Conservation (phyloP, 1,140 invertebrate species). For the Zaprionus vittiger region DNA sequence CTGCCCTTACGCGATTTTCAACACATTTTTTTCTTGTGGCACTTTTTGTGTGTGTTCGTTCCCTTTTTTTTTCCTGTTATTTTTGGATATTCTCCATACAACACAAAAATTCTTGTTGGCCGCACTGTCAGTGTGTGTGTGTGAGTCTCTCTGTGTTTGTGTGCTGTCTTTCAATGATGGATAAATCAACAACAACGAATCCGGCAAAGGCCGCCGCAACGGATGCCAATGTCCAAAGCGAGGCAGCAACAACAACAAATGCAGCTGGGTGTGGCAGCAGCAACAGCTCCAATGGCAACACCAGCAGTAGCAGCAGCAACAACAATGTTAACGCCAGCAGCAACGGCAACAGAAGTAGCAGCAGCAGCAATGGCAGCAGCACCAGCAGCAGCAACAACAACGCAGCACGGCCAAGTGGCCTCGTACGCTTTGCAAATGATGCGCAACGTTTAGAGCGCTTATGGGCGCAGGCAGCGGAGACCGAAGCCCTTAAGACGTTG, state of each 20-base stretch:
- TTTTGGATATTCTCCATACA: constrained; percentile 8
- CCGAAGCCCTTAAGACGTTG: constrained; percentile 6
- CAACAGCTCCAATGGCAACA: constrained; percentile 29
- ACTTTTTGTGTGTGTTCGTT: constrained; percentile 15
- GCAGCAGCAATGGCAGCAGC: constrained; percentile 15
- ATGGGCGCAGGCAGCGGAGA: not conserved
- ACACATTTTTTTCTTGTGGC: constrained; percentile 53
- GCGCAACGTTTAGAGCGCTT: not conserved
- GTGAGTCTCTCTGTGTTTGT: not conserved
- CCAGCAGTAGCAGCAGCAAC: constrained; percentile 32
- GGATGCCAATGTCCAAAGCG: constrained; percentile 41
- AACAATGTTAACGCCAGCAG: constrained; percentile 26
- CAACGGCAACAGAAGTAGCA: constrained; percentile 20
- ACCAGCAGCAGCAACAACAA: not conserved
- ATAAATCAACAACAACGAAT: constrained; percentile 73
- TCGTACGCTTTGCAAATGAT: constrained; percentile 11
- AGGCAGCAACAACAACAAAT: constrained; percentile 48
- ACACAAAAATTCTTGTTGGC: not conserved
- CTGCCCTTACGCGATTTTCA: constrained; percentile 61
- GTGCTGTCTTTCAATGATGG: constrained; percentile 38
- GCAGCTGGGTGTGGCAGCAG: constrained; percentile 10
- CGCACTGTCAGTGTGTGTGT: not conserved
- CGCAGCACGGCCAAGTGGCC: constrained; percentile 1
- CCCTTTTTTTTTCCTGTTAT: constrained; percentile 28
- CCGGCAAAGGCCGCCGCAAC: constrained; percentile 52